Percentiles rank a stretch among this genome's conserved stretches.
Evolutionary conservation across 2,888 invertebrate genomes (phyloP).

Genomic region (Caenorhabditis doughertyi): DNA sequence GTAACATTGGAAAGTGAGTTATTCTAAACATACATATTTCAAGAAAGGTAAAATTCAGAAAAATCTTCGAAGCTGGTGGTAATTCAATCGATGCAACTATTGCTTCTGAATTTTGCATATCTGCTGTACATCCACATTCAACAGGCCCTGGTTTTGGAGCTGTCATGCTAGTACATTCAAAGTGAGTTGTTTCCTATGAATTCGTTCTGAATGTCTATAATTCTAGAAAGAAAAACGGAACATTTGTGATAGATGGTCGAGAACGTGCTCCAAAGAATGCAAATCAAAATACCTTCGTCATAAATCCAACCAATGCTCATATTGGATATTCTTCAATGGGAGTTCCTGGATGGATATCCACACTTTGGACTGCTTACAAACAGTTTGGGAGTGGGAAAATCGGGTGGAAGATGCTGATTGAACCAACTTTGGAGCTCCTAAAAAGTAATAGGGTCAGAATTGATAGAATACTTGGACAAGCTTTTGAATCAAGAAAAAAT

Average conservation of each 20-base stretch:
- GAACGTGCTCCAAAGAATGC: constrained; percentile 62
- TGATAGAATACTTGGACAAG: constrained; percentile 41
- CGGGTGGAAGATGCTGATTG: constrained; percentile 58
- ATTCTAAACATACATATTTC: neutral
- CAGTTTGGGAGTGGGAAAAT: constrained; percentile 66
- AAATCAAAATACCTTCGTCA: constrained; percentile 64
- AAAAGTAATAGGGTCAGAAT: constrained; percentile 8
- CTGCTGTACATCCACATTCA: constrained; percentile 66
- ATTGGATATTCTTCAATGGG: constrained; percentile 70
- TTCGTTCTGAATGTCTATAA: neutral
- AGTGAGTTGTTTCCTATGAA: constrained; percentile 34
- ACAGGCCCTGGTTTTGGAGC: constrained; percentile 67
- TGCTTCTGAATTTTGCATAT: constrained; percentile 66
- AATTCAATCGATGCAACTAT: constrained; percentile 65
- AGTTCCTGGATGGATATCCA: constrained; percentile 65
- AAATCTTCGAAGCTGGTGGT: constrained; percentile 61
- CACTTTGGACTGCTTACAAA: constrained; percentile 59
- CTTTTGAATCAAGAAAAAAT: constrained; percentile 55
- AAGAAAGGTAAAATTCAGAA: constrained; percentile 34
- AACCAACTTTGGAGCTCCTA: constrained; percentile 57
- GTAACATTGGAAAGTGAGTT: constrained; percentile 62
- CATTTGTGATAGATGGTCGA: constrained; percentile 62
- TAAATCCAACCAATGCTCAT: constrained; percentile 63
- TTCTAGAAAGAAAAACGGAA: constrained; percentile 59
- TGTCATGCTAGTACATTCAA: constrained; percentile 61